phyloP scores from a whole-genome alignment of 2,888 invertebrate species.

The Lasioglossum pauxillum region DNA sequence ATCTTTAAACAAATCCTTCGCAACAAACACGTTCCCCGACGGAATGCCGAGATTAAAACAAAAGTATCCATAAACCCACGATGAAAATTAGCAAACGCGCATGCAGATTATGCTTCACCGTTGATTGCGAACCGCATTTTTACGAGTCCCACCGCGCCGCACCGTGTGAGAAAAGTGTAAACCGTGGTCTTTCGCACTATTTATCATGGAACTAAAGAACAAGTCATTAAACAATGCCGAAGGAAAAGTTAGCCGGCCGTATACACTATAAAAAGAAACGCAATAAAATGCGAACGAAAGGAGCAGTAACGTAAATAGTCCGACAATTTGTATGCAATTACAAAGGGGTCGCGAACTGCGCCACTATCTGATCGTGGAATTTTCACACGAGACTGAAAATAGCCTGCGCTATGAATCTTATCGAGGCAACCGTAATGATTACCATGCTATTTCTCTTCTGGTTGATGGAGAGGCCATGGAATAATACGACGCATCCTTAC shows the following conservation, averaged over 20 bases:
- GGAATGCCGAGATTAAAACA: neutral
- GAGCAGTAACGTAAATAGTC: conserved; percentile 44
- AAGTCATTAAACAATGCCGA: conserved; percentile 9
- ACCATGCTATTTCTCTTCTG: conserved; percentile 33
- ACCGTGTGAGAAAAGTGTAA: conserved; percentile 4
- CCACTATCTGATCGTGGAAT: conserved; percentile 55
- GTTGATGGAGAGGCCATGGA: conserved; percentile 29
- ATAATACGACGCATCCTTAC: conserved; percentile 25
- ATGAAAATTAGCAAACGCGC: neutral
- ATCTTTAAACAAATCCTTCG: neutral
- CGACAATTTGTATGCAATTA: conserved; percentile 59
- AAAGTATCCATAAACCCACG: neutral
- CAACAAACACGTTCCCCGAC: neutral
- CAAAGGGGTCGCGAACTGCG: conserved; percentile 55
- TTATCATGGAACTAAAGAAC: conserved; percentile 11
- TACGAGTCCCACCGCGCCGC: neutral
- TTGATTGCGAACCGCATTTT: neutral
- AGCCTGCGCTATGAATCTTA: conserved; percentile 40
- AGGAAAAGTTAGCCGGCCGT: conserved; percentile 6
- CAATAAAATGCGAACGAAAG: conserved; percentile 37
- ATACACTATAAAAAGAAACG: conserved; percentile 6
- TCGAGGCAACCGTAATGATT: conserved; percentile 38
- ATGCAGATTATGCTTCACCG: neutral
- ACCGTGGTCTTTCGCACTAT: conserved; percentile 9
- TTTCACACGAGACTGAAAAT: conserved; percentile 55